These are phyloP conservation scores for Acropternis orthonyx DNA, from an alignment of 2,797 vertebrate genomes.

Conservation along the genomic window DNA sequence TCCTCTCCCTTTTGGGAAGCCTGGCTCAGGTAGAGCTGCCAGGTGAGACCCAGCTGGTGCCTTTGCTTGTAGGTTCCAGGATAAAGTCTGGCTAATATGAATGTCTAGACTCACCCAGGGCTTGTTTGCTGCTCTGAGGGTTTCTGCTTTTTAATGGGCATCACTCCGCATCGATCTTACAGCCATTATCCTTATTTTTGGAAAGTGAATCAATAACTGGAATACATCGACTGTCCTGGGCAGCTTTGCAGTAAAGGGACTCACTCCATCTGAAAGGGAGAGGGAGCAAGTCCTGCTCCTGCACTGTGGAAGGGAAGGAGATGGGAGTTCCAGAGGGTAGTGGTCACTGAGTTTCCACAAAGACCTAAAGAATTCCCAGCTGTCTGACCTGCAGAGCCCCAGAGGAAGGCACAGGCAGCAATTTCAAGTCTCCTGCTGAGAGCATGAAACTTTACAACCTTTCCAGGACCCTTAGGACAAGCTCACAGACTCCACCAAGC, in stretches of 20 bases:
- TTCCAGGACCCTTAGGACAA: not conserved
- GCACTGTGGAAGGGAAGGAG: not conserved
- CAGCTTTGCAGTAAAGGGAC: not conserved
- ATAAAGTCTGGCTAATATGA: not conserved
- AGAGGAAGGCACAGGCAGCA: not conserved
- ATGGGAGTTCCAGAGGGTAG: not conserved
- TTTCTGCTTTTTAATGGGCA: not conserved
- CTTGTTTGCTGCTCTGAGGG: not conserved
- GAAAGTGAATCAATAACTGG: not conserved
- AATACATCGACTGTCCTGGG: not conserved
- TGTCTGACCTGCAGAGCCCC: not conserved
- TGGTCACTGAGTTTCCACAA: not conserved
- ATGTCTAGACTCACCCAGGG: not conserved
- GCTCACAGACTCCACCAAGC: not conserved
- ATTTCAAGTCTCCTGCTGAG: not conserved
- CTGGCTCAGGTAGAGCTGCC: not conserved
- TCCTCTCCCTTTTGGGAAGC: not conserved
- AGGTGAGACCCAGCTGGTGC: not conserved
- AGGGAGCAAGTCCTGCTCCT: not conserved
- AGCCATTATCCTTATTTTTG: not conserved
- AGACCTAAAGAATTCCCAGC: not conserved
- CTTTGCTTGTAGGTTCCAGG: not conserved
- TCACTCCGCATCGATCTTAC: not conserved
- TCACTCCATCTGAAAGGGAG: not conserved
- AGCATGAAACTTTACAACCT: not conserved